Percentiles rank a stretch among this genome's conserved stretches.
Evolutionary conservation across 2,888 invertebrate species (phyloP).

Genomic region (Drosophila infuscata): DNA sequence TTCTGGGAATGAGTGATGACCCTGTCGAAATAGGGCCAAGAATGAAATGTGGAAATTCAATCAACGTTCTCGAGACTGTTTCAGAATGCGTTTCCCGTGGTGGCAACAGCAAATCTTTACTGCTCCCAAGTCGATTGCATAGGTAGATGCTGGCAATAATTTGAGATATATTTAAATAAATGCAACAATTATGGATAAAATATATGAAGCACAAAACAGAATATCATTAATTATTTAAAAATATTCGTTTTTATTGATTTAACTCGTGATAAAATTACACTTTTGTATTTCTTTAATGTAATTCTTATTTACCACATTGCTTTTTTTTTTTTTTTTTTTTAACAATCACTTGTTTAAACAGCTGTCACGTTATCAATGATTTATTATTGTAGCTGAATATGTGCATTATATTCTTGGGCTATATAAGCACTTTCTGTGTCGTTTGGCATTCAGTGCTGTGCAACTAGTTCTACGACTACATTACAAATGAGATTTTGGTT

Average conservation of each 20-base stretch:
- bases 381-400: background rate
- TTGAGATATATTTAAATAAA: background rate
- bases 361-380: background rate
- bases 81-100: constrained; percentile 7
- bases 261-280: background rate
- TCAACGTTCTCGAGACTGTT: background rate
- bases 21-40: too few relatives aligned
- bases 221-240: background rate
- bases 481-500: constrained; percentile 1
- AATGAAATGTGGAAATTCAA: constrained; percentile 12
- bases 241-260: background rate
- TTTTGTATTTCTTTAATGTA: background rate
- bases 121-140: constrained; percentile 5
- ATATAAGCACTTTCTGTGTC: background rate
- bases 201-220: background rate
- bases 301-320: background rate
- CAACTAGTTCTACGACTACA: background rate
- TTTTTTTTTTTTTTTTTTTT: too few relatives aligned
- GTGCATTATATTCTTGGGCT: background rate
- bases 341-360: background rate
- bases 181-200: background rate
- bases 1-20: too few relatives aligned
- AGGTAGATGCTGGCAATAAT: background rate
- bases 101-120: constrained; percentile 7
- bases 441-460: background rate